Evolutionary conservation across 2,888 invertebrate species (phyloP), one percentile per base, ranked within the genome.

Genomic region (Mimas tiliae): DNA sequence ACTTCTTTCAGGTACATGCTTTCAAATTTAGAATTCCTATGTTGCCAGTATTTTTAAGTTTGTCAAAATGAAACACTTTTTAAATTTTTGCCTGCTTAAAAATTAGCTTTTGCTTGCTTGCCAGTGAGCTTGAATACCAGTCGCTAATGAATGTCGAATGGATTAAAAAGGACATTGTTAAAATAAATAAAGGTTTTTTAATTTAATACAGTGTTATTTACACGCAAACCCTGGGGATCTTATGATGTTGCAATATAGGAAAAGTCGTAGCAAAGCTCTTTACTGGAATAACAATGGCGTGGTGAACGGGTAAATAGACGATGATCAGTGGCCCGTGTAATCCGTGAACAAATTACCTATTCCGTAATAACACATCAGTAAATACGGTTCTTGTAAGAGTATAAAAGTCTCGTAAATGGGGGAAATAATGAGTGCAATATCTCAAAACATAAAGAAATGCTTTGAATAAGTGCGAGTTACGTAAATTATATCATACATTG

Each of bases 261-360:
- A 19, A 19, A 42, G 38, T n/a, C 16, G 50, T 42, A 19, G 38
- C 0, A 42, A 58, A 58, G 19, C 76, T 72, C 74, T 77, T 81
- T 80, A 86, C 87, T 81, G 72, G 71, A 73, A 65, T 67, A 70
- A 79, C 81, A 80, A 81, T 79, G 75, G 78, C 74, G 72, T 75
- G 75, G 74, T 79, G 76, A 78, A 80, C 74, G 75, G 74, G 79
- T 78, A 81, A 86, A 84, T 76, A 75, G 72, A 64, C 74, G 70
- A 71, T 71, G 75, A 72, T 78, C 75, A 79, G 77, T 82, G 74
- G 74, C 58, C 77, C 79, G 74, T 80, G 68, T 79, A 84, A 81
- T 81, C 72, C 65, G 64, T 74, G 72, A 74, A 72, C 75, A 74
- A 72, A 74, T 76, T 77, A 71, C 58, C 58, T 42, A 58, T 58